Percentiles rank a stretch among this genome's conserved stretches.
Evolutionary conservation across 1,140 invertebrate genomes (phyloP).

Genomic region (Diabrotica undecimpunctata): DNA sequence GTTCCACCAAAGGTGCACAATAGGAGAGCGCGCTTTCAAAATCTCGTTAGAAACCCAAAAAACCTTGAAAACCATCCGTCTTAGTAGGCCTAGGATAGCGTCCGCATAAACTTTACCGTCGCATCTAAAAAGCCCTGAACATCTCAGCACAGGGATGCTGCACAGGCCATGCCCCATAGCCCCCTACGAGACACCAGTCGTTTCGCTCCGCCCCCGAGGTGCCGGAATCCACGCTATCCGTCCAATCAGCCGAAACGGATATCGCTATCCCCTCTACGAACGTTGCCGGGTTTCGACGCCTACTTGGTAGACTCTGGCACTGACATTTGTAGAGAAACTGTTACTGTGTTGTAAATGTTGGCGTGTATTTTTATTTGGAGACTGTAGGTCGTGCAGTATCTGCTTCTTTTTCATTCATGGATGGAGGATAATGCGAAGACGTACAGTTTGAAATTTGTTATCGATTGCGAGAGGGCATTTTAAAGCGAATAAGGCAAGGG

Average conservation of each 20-base stretch:
- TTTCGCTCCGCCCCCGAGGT: slow-evolving; percentile 21
- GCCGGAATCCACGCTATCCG: slow-evolving; percentile 14
- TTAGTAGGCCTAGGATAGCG: slow-evolving; percentile 8
- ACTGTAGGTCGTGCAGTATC: too few relatives aligned
- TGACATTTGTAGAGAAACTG: slow-evolving; percentile 15
- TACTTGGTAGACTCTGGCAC: not conserved
- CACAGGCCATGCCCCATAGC: slow-evolving; percentile 29
- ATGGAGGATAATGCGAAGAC: too few relatives aligned
- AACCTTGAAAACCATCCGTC: slow-evolving; percentile 7
- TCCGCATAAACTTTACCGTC: slow-evolving; percentile 28
- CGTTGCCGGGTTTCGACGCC: slow-evolving; percentile 5
- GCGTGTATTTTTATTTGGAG: too few relatives aligned
- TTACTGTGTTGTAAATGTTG: not conserved
- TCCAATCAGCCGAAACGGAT: slow-evolving; percentile 36
- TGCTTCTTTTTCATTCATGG: too few relatives aligned
- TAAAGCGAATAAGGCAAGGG: too few relatives aligned
- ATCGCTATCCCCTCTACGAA: slow-evolving; percentile 12
- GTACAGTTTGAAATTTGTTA: too few relatives aligned
- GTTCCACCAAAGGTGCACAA: too few relatives aligned
- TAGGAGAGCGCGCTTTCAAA: too few relatives aligned
- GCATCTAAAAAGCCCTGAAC: slow-evolving; percentile 34
- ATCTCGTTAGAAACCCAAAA: too few relatives aligned
- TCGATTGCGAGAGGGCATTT: too few relatives aligned
- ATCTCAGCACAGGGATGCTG: slow-evolving; percentile 40
- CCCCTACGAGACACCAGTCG: not conserved